Percentiles rank a stretch among this genome's conserved stretches.
Conservation (phyloP, 2,797 vertebrate genomes). For the Hoplostethus mediterraneus region DNA sequence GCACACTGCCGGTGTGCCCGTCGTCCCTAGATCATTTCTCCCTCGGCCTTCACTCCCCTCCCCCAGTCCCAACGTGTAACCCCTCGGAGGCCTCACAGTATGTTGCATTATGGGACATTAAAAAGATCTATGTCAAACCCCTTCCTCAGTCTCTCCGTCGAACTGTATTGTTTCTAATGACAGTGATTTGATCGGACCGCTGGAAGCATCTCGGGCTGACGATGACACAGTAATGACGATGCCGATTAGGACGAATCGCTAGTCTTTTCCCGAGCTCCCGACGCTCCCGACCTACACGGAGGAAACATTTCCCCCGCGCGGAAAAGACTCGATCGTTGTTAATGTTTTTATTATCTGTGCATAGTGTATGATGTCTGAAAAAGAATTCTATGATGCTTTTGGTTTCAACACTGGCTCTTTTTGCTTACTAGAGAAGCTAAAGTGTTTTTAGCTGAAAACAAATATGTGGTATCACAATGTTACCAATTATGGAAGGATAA, state of each 20-base stretch:
- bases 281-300: conserved; percentile 52
- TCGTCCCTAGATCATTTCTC: conserved; percentile 41
- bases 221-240: conserved; percentile 27
- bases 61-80: conserved; percentile 5
- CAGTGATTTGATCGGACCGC: conserved; percentile 58
- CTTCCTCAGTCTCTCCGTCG: conserved; percentile 31
- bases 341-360: conserved; percentile 78
- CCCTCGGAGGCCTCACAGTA: conserved; percentile 45
- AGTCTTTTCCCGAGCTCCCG: conserved; percentile 62
- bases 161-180: conserved; percentile 59
- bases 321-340: conserved; percentile 70
- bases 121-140: conserved; percentile 38
- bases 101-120: conserved; percentile 69
- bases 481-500: conserved; percentile 80
- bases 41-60: conserved; percentile 15
- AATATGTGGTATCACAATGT: conserved; percentile 72
- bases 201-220: conserved; percentile 41
- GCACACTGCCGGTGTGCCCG: conserved; percentile 60
- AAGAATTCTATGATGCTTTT: conserved; percentile 77
- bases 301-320: conserved; percentile 44
- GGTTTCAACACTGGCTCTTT: conserved; percentile 83
- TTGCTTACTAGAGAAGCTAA: conserved; percentile 67
- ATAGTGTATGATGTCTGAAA: conserved; percentile 80
- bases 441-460: conserved; percentile 66
- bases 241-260: conserved; percentile 26